These are phyloP conservation scores for Scortum barcoo DNA, from an alignment of 2,113 vertebrate species.

Conservation along the genomic window DNA sequence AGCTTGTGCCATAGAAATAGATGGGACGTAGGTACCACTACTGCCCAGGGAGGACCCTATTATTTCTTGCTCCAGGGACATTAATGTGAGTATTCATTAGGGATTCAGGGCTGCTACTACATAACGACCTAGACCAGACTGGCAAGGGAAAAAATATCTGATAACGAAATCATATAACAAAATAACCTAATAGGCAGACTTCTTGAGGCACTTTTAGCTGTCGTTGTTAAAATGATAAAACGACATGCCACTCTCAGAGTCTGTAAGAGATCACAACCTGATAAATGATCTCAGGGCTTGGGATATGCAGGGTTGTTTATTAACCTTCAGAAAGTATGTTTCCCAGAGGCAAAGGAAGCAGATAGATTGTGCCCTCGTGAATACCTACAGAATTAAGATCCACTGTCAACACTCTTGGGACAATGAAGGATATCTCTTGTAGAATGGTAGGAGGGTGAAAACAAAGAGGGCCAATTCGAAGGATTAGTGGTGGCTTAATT, in stretches of 20 bases:
- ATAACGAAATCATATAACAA: constrained; percentile 84
- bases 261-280: constrained; percentile 82
- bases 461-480: constrained; percentile 39
- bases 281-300: constrained; percentile 81
- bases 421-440: constrained; percentile 66
- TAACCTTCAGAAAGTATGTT: constrained; percentile 85
- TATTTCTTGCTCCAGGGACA: constrained; percentile 75
- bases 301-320: constrained; percentile 84
- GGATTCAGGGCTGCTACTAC: constrained; percentile 74
- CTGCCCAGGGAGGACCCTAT: constrained; percentile 74
- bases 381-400: constrained; percentile 82
- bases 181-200: constrained; percentile 84
- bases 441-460: constrained; percentile 47
- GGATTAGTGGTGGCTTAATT: constrained; percentile 74
- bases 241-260: constrained; percentile 80
- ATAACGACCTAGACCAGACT: constrained; percentile 66
- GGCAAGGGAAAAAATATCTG: constrained; percentile 71
- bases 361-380: constrained; percentile 80
- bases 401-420: constrained; percentile 75
- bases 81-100: constrained; percentile 79
- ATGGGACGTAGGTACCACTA: constrained; percentile 54
- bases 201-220: constrained; percentile 82
- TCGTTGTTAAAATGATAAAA: constrained; percentile 86
- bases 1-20: constrained; percentile 64
- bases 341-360: constrained; percentile 79